A percentile compares a stretch with the other conserved stretches of the same genome.
These are phyloP conservation scores for Laticauda laticaudata DNA, from an alignment of 2,113 vertebrate genomes.

Conservation along the genomic window DNA sequence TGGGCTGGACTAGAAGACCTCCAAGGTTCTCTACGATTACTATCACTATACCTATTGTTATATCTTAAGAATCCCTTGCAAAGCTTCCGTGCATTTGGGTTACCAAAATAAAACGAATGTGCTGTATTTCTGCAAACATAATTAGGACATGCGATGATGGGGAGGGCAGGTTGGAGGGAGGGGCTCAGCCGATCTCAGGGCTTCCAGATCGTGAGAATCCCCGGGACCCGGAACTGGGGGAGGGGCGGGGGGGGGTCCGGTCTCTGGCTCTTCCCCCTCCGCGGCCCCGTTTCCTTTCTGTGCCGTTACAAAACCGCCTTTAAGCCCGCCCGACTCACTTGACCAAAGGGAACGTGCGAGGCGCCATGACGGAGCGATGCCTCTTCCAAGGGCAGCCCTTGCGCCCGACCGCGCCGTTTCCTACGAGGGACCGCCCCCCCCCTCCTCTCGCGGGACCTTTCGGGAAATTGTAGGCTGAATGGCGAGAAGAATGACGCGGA, in stretches of 20 bases:
- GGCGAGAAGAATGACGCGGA: fast-evolving
- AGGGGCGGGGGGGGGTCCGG: background rate
- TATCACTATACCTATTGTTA: too few species aligned
- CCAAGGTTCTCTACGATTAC: too few species aligned
- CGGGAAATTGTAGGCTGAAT: constrained; percentile 19
- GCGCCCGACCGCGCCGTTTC: background rate
- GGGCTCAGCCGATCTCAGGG: too few species aligned
- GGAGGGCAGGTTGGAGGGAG: too few species aligned
- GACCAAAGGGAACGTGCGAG: constrained; percentile 67
- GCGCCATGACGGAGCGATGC: constrained; percentile 65
- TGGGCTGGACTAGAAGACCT: too few species aligned
- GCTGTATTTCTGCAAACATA: background rate
- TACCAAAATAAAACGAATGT: background rate
- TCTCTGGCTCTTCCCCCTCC: background rate
- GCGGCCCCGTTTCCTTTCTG: background rate
- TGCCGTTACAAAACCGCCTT: too few species aligned
- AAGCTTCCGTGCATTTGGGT: background rate
- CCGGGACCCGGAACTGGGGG: background rate
- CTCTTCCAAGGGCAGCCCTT: constrained; percentile 8
- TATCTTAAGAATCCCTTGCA: background rate
- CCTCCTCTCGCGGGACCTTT: background rate
- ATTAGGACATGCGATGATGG: too few species aligned
- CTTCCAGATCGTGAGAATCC: background rate
- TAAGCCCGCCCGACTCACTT: constrained; percentile 66
- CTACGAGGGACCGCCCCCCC: background rate